Evolutionary conservation across 2,797 vertebrate genomes (phyloP), one percentile per base, ranked within the genome.

Genomic region (Sebastes cheni): DNA sequence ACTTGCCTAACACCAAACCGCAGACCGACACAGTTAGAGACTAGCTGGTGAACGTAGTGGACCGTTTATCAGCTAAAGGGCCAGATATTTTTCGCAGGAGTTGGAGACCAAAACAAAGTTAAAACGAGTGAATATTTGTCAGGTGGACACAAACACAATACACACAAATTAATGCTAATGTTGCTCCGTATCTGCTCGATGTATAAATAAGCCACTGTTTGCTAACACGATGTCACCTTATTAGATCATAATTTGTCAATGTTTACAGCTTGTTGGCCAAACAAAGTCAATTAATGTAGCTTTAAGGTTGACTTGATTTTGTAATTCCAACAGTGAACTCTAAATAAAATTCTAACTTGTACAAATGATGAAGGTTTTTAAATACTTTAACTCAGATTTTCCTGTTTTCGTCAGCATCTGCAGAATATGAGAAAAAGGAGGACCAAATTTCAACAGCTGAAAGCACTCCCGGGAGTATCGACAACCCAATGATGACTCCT

Each of bases 401-500:
- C 4, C 42, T 73, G 10, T 75, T 64, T 55, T 73, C 62, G 10
- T 42, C 69, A 46, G 71, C 23, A 34, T 42, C 69, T 7, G 14
- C 65, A 14, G 79, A 75, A 20, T 30, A 42, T 8, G 73, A 80
- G 32, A n/a, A 32, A 16, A 59, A 72, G 4, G 20, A 13, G 2
- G 30, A 60, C 5, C 50, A 25, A 5, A 14, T 5, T 13, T 36
- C 56, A 25, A 14, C 67, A 25, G 18, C 1, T 7, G 79, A 70
- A 23, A 46, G 9, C 2, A 14, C 75, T n/a, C 39, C 67, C 14
- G 76, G 72, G 22, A 13, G 12, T 1, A 5, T n/a, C 64, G 18
- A 16, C 34, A 62, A 83, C 70, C 46, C 79, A 1, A 6, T 30
- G 66, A 67, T 23, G 75, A 95, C 95, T 0, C 95, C 95, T 1